Base-by-base conservation (phyloP, 2,888 invertebrate species). In the Anodontia alba region DNA sequence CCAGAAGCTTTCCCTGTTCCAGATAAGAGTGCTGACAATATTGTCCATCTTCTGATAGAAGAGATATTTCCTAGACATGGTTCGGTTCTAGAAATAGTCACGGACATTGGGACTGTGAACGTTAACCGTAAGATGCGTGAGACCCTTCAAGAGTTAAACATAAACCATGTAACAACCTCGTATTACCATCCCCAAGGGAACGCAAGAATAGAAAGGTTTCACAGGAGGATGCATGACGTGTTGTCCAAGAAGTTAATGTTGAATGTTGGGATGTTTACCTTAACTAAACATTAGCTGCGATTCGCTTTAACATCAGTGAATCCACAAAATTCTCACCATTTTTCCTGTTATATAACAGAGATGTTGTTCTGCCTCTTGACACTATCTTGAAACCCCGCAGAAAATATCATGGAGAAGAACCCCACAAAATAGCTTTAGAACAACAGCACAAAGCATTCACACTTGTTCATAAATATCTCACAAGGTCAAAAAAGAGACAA, bases 41-140 rank as follows among this genome's bases (percentile, higher is more conserved):
- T 49, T n/a, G 57, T 15, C 7, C 29, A 26, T 29, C 29, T 57
- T 26, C 2, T 57, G 26, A 57, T 29, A 33, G 38, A 38, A 12
- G 38, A 38, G n/a, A 38, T 38, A 38, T 38, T 8, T 8, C 38
- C 38, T 12, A 38, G 76, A 73, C 62, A 54, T 73, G 49, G 70
- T 8, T n/a, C 66, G 38, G 68, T 70, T 23, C 68, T 81, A 62
- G 62, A 76, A 66, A 71, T 80, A 7, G 42, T 75, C 15, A 75
- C 51, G 0, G 70, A 80, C 29, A 80, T 75, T 71, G 79, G 79
- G 0, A 71, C 71, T n/a, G 75, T 75, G 49, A 69, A 69, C 31
- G 69, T 38, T 17, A 80, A 75, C 33, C 33, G 29, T 31, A 36
- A 23, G 29, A 43, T 80, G 17, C 54, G 43, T 23, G 79, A 74